Percentiles rank a stretch among this genome's conserved stretches.
Evolutionary conservation across 2,888 invertebrate species (phyloP).

Genomic region (Zaprionus bogoriensis): DNA sequence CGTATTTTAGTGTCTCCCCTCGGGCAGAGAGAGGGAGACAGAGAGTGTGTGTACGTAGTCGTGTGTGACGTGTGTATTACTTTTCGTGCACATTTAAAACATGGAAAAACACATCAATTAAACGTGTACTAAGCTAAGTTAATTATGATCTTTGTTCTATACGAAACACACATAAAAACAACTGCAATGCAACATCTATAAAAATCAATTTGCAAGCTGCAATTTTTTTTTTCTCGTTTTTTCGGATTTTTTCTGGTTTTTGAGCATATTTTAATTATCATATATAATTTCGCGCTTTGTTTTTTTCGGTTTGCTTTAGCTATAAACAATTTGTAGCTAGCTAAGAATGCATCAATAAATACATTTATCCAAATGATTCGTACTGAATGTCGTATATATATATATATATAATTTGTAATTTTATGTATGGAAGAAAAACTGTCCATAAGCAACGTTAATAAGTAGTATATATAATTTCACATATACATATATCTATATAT

Average conservation of each 20-base stretch:
- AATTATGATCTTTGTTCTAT: slow-evolving; percentile 3
- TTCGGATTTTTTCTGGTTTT: background rate
- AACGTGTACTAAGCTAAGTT: slow-evolving; percentile 23
- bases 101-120: slow-evolving; percentile 47
- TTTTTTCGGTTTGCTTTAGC: slow-evolving; percentile 24
- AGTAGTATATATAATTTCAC: slow-evolving; percentile 37
- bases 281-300: slow-evolving; percentile 17
- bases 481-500: slow-evolving; percentile 20
- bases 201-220: slow-evolving; percentile 38
- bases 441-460: slow-evolving; percentile 72
- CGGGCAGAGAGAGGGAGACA: no score
- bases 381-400: slow-evolving; percentile 27
- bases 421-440: slow-evolving; percentile 77
- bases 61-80: slow-evolving; percentile 1
- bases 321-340: slow-evolving; percentile 58
- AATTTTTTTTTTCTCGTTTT: slow-evolving; percentile 19
- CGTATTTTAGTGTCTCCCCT: no score
- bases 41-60: background rate
- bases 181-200: slow-evolving; percentile 58
- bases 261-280: slow-evolving; percentile 32
- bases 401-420: slow-evolving; percentile 11
- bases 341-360: slow-evolving; percentile 75
- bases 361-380: slow-evolving; percentile 60
- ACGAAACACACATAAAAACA: slow-evolving; percentile 43
- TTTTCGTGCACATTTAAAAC: slow-evolving; percentile 45